Percentiles rank a stretch among this genome's conserved stretches.
These are phyloP conservation scores for Chymomyza amoena DNA, from an alignment of 2,888 invertebrate genomes.

Conservation along the genomic window DNA sequence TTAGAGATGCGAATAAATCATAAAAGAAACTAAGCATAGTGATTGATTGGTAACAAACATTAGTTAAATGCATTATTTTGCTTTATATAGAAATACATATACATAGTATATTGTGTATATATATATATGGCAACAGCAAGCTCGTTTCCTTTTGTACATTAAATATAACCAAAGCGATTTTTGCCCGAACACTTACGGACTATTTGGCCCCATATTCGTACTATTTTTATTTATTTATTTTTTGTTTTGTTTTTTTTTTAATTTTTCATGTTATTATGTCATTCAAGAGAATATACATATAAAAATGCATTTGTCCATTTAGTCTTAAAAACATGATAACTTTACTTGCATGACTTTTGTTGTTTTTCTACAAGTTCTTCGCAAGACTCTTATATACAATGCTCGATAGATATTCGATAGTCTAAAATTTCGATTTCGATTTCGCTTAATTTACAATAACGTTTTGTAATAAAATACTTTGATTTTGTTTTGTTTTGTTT, in stretches of 20 bases:
- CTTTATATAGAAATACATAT: background rate
- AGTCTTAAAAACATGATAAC: conserved; percentile 5
- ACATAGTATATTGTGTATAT: conserved; percentile 27
- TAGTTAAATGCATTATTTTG: background rate
- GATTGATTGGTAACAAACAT: background rate
- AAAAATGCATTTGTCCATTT: background rate
- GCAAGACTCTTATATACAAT: conserved; percentile 41
- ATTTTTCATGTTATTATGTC: too few relatives aligned
- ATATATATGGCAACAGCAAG: conserved; percentile 16
- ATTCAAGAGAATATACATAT: background rate
- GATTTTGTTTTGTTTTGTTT: conserved; percentile 15
- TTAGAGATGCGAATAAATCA: background rate
- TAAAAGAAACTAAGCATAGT: background rate
- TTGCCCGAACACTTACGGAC: conserved; percentile 79
- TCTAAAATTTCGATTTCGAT: conserved; percentile 23
- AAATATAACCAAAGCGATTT: conserved; percentile 77
- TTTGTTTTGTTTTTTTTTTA: conserved; percentile 6
- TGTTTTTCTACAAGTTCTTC: conserved; percentile 67
- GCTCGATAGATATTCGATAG: conserved; percentile 4
- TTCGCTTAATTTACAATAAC: conserved; percentile 73
- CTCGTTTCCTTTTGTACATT: conserved; percentile 55
- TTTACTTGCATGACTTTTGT: conserved; percentile 49
- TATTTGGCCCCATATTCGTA: conserved; percentile 77
- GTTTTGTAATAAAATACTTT: conserved; percentile 68
- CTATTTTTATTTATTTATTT: conserved; percentile 29